Conservation (phyloP, 2,113 vertebrate genomes). For the Petrocephalus microphthalmus region DNA sequence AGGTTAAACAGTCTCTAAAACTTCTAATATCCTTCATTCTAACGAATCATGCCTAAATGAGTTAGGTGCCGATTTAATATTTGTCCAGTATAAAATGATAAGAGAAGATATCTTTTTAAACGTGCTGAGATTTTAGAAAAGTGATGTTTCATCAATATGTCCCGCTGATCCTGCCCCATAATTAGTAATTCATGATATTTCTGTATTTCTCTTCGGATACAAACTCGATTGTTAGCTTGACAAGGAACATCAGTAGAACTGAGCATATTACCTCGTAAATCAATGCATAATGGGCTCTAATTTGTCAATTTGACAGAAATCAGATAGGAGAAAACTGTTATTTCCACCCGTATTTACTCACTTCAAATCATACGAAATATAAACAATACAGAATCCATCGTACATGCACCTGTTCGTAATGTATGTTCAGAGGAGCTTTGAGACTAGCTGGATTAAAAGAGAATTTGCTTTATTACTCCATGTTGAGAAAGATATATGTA, state of each 20-base stretch:
- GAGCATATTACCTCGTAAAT: neutral
- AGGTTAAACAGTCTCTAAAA: slow-evolving; percentile 12
- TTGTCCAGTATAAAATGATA: neutral
- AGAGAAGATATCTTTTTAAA: neutral
- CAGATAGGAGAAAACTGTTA: neutral
- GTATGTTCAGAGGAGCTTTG: neutral
- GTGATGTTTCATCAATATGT: slow-evolving; percentile 23
- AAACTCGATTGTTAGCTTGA: slow-evolving; percentile 14
- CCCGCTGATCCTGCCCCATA: slow-evolving; percentile 13
- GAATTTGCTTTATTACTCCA: neutral
- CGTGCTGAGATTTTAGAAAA: neutral
- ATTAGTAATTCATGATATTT: slow-evolving; percentile 17
- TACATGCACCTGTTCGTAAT: neutral
- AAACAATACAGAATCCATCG: neutral
- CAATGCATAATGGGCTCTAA: neutral
- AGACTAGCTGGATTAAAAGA: neutral
- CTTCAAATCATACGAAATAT: neutral
- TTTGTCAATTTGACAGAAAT: slow-evolving; percentile 12
- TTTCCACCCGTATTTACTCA: neutral
- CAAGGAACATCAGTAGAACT: neutral
- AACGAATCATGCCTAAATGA: neutral
- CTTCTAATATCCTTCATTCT: neutral
- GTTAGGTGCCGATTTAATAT: neutral
- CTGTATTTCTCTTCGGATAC: neutral
- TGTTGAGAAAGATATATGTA: neutral